phyloP scores from a whole-genome alignment of 2,888 invertebrate species.

The Linnaemya tessellans region DNA sequence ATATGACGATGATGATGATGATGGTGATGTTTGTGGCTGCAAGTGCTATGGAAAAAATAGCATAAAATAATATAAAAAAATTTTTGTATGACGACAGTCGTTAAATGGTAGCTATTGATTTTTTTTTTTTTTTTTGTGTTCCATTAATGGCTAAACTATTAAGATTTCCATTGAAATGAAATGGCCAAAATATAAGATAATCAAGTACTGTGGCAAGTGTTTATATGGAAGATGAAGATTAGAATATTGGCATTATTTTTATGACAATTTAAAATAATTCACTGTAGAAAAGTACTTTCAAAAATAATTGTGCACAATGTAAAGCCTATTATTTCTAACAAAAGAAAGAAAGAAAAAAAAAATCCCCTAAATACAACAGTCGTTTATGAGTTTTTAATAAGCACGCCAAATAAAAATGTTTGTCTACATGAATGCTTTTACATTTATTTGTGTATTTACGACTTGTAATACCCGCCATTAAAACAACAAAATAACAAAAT shows the following conservation, averaged over 20 bases:
- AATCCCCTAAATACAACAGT: no score
- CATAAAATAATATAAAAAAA: constrained; percentile 14
- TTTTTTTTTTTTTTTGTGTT: constrained; percentile 60
- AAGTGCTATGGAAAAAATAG: constrained; percentile 23
- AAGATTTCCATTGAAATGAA: background rate
- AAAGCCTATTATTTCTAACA: background rate
- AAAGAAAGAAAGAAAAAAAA: no score
- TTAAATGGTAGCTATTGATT: constrained; percentile 59
- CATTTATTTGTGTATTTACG: constrained; percentile 30
- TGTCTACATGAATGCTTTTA: background rate
- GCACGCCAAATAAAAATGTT: background rate
- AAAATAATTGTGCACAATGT: background rate
- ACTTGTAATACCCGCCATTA: background rate
- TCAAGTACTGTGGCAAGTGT: background rate
- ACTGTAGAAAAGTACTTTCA: no score
- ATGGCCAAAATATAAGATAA: background rate
- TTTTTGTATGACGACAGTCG: constrained; percentile 41
- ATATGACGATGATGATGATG: background rate
- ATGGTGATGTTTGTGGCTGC: background rate
- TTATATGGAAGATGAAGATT: background rate
- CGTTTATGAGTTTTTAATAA: constrained; percentile 31
- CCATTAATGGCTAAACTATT: background rate
- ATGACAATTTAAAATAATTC: no score
- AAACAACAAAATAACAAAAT: background rate
- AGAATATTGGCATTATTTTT: no score